Percentiles rank a stretch among this genome's conserved stretches.
Conservation (phyloP, 1,140 invertebrate species). For the Brachionus rubens region DNA sequence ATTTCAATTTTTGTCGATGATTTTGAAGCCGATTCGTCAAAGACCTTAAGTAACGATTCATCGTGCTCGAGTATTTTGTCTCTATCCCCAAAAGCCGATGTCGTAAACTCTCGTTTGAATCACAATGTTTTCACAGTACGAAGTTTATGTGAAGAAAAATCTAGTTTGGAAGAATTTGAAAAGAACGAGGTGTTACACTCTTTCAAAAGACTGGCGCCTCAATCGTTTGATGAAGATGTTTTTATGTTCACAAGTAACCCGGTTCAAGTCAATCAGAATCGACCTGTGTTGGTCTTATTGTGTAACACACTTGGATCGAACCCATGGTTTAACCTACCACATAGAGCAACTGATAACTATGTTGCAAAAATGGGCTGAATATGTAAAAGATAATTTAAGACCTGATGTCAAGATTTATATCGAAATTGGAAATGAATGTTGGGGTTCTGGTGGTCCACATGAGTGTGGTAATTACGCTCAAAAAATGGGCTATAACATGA, state of each 20-base stretch:
- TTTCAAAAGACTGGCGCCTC: background rate
- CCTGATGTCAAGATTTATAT: no score
- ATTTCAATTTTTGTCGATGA: constrained; percentile 42
- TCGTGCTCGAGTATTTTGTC: background rate
- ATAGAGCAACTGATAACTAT: background rate
- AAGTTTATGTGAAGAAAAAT: background rate
- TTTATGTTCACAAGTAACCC: constrained; percentile 3
- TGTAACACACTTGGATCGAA: background rate
- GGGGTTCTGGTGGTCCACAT: no score
- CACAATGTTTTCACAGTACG: background rate
- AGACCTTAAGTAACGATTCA: constrained; percentile 9
- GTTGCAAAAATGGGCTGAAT: background rate
- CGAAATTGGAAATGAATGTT: no score
- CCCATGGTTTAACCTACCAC: background rate
- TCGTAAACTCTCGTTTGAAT: background rate
- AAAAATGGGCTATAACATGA: no score
- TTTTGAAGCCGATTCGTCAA: constrained; percentile 44
- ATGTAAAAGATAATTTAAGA: no score
- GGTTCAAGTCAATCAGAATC: background rate
- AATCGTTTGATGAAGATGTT: background rate
- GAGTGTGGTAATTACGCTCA: no score
- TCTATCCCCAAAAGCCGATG: background rate
- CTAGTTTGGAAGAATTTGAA: background rate
- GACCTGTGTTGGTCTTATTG: background rate
- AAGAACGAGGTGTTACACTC: background rate